Percentiles rank a stretch among this genome's conserved stretches.
Conservation (phyloP, 2,113 vertebrate species). For the Pungitius pungitius region DNA sequence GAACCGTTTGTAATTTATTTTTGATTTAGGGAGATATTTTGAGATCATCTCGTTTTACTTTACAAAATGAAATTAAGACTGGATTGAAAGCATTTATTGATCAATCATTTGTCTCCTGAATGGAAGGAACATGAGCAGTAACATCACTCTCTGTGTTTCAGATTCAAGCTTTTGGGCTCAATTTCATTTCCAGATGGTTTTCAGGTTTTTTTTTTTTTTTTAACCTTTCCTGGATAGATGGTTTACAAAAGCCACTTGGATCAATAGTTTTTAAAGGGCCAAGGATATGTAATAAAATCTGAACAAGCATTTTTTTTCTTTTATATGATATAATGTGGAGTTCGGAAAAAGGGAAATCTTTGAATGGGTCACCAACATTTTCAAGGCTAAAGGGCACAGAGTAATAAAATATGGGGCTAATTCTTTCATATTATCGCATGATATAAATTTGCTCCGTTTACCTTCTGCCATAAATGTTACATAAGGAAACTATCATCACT, state of each 20-base stretch:
- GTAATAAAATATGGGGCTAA: background rate
- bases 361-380: background rate
- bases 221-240: background rate
- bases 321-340: background rate
- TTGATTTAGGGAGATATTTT: background rate
- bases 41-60: background rate
- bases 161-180: background rate
- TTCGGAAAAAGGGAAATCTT: background rate
- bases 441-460: no score
- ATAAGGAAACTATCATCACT: no score
- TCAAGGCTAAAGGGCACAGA: background rate
- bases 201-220: background rate
- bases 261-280: background rate
- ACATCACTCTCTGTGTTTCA: background rate
- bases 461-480: no score
- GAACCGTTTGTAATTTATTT: background rate
- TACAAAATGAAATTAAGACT: conserved; percentile 17
- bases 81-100: conserved; percentile 28
- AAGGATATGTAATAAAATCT: background rate
- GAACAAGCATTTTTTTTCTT: background rate
- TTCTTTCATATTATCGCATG: background rate
- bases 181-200: background rate
- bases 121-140: conserved; percentile 6
- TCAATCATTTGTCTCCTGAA: conserved; percentile 39
- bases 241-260: background rate